phyloP scores from a whole-genome alignment of 2,113 vertebrate species.

The Mormoops blainvillei region DNA sequence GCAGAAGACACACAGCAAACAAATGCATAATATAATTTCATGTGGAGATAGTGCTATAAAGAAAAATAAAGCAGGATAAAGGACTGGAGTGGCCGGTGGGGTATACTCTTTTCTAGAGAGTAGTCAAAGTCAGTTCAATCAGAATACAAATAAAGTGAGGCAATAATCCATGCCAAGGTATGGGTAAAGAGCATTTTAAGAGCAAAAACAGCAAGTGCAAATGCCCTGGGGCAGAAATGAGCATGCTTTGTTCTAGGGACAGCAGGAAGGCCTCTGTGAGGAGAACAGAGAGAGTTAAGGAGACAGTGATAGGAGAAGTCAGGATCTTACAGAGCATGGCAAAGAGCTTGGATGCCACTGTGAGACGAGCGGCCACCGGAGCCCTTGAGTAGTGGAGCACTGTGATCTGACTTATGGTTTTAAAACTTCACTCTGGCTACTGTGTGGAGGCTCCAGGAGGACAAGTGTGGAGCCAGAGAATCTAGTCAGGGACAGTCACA shows the following conservation, averaged over 20 bases:
- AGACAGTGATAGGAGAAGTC: not conserved
- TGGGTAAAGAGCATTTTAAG: not conserved
- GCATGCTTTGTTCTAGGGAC: not conserved
- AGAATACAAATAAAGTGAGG: not conserved
- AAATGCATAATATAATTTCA: not conserved
- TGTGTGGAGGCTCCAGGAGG: not conserved
- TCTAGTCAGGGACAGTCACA: accelerated
- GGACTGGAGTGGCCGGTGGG: no score
- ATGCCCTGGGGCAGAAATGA: not conserved
- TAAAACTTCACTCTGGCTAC: not conserved
- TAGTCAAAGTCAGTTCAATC: not conserved
- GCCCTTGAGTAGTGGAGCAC: not conserved
- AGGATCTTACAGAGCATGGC: not conserved
- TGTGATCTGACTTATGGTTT: not conserved
- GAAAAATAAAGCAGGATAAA: not conserved
- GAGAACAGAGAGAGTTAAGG: not conserved
- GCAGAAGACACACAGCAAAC: not conserved
- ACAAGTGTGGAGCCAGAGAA: not conserved
- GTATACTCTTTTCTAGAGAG: not conserved
- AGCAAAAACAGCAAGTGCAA: not conserved
- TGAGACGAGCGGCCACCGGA: not conserved
- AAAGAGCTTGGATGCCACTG: not conserved
- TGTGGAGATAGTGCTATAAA: not conserved
- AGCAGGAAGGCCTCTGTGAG: not conserved
- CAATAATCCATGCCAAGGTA: not conserved